Conservation (phyloP, 2,113 vertebrate species). For the Pelobates fuscus region DNA sequence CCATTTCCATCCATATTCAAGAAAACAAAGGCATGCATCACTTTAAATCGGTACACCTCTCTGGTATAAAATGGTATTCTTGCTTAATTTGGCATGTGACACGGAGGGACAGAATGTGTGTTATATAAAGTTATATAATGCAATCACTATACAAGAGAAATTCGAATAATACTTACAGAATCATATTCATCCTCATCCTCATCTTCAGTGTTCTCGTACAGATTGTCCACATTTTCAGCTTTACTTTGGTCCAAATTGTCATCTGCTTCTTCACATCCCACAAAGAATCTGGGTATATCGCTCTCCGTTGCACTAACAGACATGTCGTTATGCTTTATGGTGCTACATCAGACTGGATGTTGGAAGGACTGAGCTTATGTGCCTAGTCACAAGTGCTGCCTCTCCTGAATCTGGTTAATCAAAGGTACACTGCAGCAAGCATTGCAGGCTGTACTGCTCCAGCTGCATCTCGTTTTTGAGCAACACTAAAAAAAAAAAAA, state of each 20-base stretch:
- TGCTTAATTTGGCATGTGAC: too few relatives aligned
- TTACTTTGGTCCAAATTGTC: constrained; percentile 68
- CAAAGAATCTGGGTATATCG: constrained; percentile 79
- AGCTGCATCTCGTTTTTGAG: constrained; percentile 31
- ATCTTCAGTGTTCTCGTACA: constrained; percentile 80
- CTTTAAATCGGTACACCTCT: too few relatives aligned
- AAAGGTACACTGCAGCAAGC: constrained; percentile 54
- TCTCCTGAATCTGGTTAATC: constrained; percentile 52
- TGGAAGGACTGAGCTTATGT: not conserved
- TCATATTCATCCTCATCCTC: constrained; percentile 72
- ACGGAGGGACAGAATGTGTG: not conserved
- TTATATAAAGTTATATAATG: too few relatives aligned
- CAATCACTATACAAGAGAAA: too few relatives aligned
- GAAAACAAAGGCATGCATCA: too few relatives aligned
- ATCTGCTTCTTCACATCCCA: constrained; percentile 80
- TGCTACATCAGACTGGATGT: constrained; percentile 9
- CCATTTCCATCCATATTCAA: too few relatives aligned
- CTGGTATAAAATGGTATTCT: too few relatives aligned
- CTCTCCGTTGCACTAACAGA: constrained; percentile 69
- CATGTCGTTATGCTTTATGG: constrained; percentile 53
- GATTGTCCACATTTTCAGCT: constrained; percentile 71
- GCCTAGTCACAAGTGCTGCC: not conserved
- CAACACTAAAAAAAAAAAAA: too few relatives aligned
- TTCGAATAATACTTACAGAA: constrained; percentile 75
- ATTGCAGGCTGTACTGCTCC: constrained; percentile 55